Conservation (phyloP, 2,888 invertebrate species). For the Eustalomyia histrio region DNA sequence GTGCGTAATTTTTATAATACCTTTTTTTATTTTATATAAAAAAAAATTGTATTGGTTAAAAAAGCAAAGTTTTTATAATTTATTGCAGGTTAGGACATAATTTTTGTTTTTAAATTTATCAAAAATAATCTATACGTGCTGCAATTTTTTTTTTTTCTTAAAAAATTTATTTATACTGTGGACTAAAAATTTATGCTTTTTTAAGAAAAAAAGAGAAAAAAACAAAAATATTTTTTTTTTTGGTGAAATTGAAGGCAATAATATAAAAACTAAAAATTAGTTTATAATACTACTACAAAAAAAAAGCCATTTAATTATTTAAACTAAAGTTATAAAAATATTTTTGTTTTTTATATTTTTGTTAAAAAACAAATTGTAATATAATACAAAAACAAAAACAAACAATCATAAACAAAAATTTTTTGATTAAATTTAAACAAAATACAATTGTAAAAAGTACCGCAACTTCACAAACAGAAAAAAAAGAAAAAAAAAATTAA, state of each 20-base stretch:
- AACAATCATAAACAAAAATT: slow-evolving; percentile 62
- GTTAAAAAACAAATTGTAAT: slow-evolving; percentile 38
- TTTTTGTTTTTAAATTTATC: slow-evolving; percentile 28
- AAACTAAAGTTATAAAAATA: slow-evolving; percentile 61
- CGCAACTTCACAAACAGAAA: slow-evolving; percentile 65
- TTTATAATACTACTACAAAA: slow-evolving; percentile 72
- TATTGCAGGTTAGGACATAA: slow-evolving; percentile 53
- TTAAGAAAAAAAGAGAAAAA: slow-evolving; percentile 65
- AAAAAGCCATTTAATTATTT: slow-evolving; percentile 65
- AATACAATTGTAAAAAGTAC: slow-evolving; percentile 67
- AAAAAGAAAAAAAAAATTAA: slow-evolving; percentile 69
- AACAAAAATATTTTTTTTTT: slow-evolving; percentile 62
- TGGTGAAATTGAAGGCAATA: slow-evolving; percentile 67
- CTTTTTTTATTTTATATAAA: slow-evolving; percentile 26
- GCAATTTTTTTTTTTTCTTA: slow-evolving; percentile 60
- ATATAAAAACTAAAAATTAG: slow-evolving; percentile 57
- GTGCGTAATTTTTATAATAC: slow-evolving; percentile 48
- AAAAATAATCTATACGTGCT: slow-evolving; percentile 64
- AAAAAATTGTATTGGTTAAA: slow-evolving; percentile 19
- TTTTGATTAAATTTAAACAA: slow-evolving; percentile 54
- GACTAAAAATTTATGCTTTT: slow-evolving; percentile 66
- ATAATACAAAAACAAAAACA: slow-evolving; percentile 53
- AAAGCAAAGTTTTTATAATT: slow-evolving; percentile 59
- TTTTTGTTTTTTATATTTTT: slow-evolving; percentile 66
- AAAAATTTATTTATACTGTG: slow-evolving; percentile 54